These are phyloP conservation scores for Myotis pilosus DNA, from an alignment of 2,797 vertebrate species.

Conservation along the genomic window DNA sequence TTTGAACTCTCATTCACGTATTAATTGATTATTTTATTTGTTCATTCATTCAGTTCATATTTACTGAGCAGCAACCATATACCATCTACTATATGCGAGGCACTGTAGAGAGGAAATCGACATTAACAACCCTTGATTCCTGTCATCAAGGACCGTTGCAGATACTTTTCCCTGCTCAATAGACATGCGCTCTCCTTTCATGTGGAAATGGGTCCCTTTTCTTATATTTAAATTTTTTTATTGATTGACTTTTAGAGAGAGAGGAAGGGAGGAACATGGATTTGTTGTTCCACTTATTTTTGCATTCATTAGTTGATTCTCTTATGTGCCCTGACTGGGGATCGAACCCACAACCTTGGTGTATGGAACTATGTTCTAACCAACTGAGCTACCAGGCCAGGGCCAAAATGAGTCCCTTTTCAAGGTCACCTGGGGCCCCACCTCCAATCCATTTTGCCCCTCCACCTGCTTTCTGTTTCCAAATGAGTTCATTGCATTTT, in stretches of 20 bases:
- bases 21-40: slow-evolving; percentile 49
- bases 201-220: not conserved
- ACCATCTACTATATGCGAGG: not conserved
- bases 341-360: not conserved
- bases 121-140: not conserved
- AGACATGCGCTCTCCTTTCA: not conserved
- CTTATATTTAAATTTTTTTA: not conserved
- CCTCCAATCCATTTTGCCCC: not conserved
- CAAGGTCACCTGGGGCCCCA: not conserved
- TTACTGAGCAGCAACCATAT: slow-evolving; percentile 15
- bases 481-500: not conserved
- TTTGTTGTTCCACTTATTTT: not conserved
- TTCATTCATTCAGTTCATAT: slow-evolving; percentile 42
- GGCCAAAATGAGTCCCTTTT: not conserved
- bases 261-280: not conserved
- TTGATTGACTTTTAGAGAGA: not conserved
- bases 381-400: not conserved
- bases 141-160: not conserved
- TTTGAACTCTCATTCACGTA: slow-evolving; percentile 33
- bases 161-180: not conserved
- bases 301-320: not conserved
- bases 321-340: not conserved
- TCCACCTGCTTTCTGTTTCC: not conserved
- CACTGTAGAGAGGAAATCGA: not conserved
- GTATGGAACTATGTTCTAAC: not conserved